Evolutionary conservation across 2,888 invertebrate genomes (phyloP).

Genomic region (Lapara coniferarum): DNA sequence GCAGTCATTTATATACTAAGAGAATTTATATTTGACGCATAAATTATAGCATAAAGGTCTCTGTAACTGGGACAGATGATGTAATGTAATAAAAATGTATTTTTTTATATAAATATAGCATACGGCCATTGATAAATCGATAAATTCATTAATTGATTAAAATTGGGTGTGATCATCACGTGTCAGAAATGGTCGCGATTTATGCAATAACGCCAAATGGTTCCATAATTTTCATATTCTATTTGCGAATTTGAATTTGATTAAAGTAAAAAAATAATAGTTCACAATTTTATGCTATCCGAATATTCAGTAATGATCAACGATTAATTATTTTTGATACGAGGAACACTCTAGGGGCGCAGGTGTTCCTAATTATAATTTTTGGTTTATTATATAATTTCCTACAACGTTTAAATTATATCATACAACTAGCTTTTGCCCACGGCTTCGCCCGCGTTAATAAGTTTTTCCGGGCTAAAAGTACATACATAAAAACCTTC

Average conservation of each 20-base stretch:
- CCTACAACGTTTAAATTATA: neutral
- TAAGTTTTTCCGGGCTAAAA: no score
- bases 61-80: conserved; percentile 53
- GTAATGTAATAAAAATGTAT: conserved; percentile 43
- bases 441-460: no score
- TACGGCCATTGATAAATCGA: conserved; percentile 29
- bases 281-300: no score
- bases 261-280: neutral
- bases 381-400: neutral
- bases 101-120: conserved; percentile 37
- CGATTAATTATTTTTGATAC: neutral
- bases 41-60: conserved; percentile 48
- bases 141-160: neutral
- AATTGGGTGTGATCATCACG: neutral
- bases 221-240: neutral
- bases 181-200: neutral
- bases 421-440: no score
- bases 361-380: neutral
- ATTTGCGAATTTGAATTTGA: neutral
- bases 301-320: no score
- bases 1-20: conserved; percentile 36
- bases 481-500: no score
- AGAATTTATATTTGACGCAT: conserved; percentile 47
- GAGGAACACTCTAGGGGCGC: neutral
- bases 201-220: neutral